A percentile compares a stretch with the other conserved stretches of the same genome.
phyloP scores from a whole-genome alignment of 2,797 vertebrate species.

The Squalus acanthias region DNA sequence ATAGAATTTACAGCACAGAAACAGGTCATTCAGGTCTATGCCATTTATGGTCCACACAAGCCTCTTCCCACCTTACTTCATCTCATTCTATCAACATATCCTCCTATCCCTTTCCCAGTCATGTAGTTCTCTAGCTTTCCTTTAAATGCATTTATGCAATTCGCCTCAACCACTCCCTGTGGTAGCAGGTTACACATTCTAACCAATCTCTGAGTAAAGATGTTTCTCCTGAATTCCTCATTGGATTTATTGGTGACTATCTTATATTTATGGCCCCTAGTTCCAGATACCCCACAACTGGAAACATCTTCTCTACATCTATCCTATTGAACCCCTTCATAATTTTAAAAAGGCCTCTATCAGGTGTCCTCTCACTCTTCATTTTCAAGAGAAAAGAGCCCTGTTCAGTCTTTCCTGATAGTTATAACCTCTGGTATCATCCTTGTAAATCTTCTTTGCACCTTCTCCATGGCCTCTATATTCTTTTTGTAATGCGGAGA shows the following conservation, averaged over 20 bases:
- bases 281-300: too few species aligned
- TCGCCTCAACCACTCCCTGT: background rate
- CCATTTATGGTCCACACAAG: background rate
- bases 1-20: background rate
- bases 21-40: background rate
- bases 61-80: background rate
- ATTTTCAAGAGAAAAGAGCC: too few species aligned
- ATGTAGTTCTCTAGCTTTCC: too few species aligned
- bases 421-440: too few species aligned
- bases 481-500: too few species aligned
- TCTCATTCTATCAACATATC: background rate
- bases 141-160: too few species aligned
- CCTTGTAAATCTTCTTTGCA: too few species aligned
- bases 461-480: too few species aligned
- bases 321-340: background rate
- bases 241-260: background rate
- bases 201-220: background rate
- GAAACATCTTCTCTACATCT: background rate
- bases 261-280: background rate
- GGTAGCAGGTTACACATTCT: background rate
- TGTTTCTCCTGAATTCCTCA: background rate
- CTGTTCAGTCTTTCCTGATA: too few species aligned
- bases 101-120: background rate
- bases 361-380: too few species aligned
- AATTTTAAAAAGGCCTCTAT: too few species aligned